These are phyloP conservation scores for Apteryx owenii DNA, from an alignment of 2,113 vertebrate species.

Conservation along the genomic window DNA sequence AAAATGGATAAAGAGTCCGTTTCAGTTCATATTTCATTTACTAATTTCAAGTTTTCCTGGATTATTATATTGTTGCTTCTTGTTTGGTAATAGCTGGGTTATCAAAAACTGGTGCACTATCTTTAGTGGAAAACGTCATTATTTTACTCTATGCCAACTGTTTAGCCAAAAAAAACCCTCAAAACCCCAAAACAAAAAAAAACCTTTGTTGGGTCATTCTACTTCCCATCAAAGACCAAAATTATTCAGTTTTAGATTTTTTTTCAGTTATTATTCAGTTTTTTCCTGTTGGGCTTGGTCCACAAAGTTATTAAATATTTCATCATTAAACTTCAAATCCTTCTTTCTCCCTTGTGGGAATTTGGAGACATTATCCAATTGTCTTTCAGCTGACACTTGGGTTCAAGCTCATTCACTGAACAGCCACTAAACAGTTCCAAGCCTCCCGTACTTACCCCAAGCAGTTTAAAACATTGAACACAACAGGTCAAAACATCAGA, in stretches of 20 bases:
- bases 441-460: neutral
- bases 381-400: slow-evolving; percentile 47
- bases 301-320: neutral
- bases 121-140: neutral
- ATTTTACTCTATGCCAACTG: neutral
- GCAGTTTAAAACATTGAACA: neutral
- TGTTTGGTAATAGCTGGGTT: neutral
- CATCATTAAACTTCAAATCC: neutral
- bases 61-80: neutral
- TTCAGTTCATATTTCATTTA: neutral
- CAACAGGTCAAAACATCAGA: neutral
- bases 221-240: neutral
- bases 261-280: neutral
- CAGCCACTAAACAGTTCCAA: slow-evolving; percentile 4
- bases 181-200: too few species aligned
- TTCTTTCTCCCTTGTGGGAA: slow-evolving; percentile 7
- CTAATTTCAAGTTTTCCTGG: neutral
- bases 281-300: neutral
- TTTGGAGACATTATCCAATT: slow-evolving; percentile 33
- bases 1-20: neutral
- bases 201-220: neutral
- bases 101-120: neutral
- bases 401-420: slow-evolving; percentile 10
- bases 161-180: neutral
- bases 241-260: neutral